Evolutionary conservation across 2,797 vertebrate species (phyloP).

Genomic region (Sitta carolinensis): DNA sequence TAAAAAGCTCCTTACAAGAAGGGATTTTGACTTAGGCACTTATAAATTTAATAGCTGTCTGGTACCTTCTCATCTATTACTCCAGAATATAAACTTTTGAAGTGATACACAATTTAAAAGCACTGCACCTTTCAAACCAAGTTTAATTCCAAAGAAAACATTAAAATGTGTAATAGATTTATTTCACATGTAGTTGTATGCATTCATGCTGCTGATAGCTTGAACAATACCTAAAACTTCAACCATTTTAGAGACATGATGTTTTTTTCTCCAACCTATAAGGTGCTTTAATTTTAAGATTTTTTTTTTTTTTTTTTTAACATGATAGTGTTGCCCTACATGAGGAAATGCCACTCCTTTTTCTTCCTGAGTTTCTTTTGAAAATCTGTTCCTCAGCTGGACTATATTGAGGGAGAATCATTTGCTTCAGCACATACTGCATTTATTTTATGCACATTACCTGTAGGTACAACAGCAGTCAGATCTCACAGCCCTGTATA

Average conservation of each 20-base stretch:
- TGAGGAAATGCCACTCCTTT: neutral
- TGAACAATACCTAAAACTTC: neutral
- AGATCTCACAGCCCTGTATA: neutral
- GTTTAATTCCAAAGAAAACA: neutral
- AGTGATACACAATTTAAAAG: neutral
- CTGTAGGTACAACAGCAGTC: neutral
- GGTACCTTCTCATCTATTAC: neutral
- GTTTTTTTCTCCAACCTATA: neutral
- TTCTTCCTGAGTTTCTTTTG: neutral
- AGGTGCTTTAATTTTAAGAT: neutral
- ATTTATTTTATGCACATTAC: neutral
- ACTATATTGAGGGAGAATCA: neutral
- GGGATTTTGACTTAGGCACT: slow-evolving; percentile 1
- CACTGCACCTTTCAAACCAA: neutral
- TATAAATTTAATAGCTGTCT: slow-evolving; percentile 19
- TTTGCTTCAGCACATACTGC: neutral
- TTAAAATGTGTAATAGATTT: neutral
- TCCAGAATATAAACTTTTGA: neutral
- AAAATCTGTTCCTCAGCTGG: neutral
- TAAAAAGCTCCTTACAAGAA: slow-evolving; percentile 9
- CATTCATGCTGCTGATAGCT: neutral
- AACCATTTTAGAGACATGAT: neutral
- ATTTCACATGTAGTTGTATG: neutral
- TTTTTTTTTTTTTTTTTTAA: neutral
- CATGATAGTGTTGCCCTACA: neutral